A percentile compares a stretch with the other conserved stretches of the same genome.
Evolutionary conservation across 2,113 vertebrate species (phyloP).

Genomic region (Stictonetta naevosa): DNA sequence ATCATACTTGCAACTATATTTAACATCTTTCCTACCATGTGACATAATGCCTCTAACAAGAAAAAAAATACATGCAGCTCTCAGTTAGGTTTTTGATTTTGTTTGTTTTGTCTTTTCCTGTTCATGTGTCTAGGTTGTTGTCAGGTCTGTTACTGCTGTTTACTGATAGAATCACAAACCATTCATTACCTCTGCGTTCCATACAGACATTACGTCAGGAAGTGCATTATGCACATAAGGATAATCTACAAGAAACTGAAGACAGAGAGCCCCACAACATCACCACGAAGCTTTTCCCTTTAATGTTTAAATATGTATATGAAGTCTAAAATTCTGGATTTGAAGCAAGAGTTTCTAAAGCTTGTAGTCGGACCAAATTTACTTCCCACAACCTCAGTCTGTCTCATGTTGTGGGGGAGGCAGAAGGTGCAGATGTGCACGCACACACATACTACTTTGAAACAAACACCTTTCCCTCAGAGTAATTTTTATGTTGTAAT

Average conservation of each 20-base stretch:
- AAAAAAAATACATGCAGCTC: not conserved
- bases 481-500: not conserved
- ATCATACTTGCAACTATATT: conserved; percentile 34
- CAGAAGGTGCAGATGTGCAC: not conserved
- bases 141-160: not conserved
- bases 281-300: not conserved
- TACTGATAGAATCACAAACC: not conserved
- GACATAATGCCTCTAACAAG: conserved; percentile 7
- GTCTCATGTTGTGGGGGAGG: not conserved
- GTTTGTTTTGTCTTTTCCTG: not conserved
- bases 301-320: not conserved
- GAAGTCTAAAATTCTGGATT: not conserved
- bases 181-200: not conserved
- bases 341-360: not conserved
- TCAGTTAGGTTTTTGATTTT: not conserved
- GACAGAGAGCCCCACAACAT: not conserved
- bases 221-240: not conserved
- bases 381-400: not conserved
- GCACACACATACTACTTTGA: not conserved
- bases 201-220: not conserved
- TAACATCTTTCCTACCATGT: conserved; percentile 31
- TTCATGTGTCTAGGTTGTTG: not conserved
- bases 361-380: not conserved
- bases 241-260: not conserved
- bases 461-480: not conserved